Conservation (phyloP, 2,797 vertebrate species). For the Triplophysa yarkandensis region DNA sequence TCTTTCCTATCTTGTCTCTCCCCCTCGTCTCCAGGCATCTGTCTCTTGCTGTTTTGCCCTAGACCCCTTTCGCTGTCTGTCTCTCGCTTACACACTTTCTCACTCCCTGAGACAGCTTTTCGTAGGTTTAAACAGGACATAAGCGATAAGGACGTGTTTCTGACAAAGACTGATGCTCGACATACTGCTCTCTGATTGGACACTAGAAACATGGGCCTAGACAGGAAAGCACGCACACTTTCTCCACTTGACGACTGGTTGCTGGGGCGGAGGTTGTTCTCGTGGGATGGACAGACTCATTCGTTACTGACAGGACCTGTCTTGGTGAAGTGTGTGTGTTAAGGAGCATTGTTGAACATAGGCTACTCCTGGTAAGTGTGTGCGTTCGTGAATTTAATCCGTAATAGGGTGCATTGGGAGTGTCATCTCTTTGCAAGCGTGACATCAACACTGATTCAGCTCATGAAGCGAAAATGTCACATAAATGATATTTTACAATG, state of each 20-base stretch:
- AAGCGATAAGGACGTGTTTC: slow-evolving; percentile 47
- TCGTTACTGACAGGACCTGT: slow-evolving; percentile 44
- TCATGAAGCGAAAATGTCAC: slow-evolving; percentile 22
- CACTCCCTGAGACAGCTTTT: slow-evolving; percentile 32
- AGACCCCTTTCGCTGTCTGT: slow-evolving; percentile 2
- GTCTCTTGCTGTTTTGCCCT: slow-evolving; percentile 11
- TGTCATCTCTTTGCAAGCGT: slow-evolving; percentile 3
- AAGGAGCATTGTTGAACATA: slow-evolving; percentile 41
- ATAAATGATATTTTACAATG: neutral
- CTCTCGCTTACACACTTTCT: slow-evolving; percentile 13
- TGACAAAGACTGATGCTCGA: slow-evolving; percentile 59
- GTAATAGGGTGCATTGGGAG: neutral
- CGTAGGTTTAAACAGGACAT: slow-evolving; percentile 46
- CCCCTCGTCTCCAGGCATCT: neutral
- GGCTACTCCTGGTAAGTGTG: slow-evolving; percentile 14
- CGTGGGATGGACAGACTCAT: slow-evolving; percentile 39
- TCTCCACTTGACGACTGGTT: slow-evolving; percentile 8
- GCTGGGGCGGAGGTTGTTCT: slow-evolving; percentile 42
- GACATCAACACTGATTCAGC: slow-evolving; percentile 6
- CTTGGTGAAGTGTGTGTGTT: slow-evolving; percentile 33
- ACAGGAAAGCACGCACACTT: slow-evolving; percentile 16
- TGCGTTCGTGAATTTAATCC: neutral
- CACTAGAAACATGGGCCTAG: slow-evolving; percentile 19
- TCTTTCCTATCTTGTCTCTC: slow-evolving; percentile 1
- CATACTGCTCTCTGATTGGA: slow-evolving; percentile 53